A percentile compares a stretch with the other conserved stretches of the same genome.
Conservation (phyloP, 1,140 invertebrate genomes). For the Platyscapa corneri region DNA sequence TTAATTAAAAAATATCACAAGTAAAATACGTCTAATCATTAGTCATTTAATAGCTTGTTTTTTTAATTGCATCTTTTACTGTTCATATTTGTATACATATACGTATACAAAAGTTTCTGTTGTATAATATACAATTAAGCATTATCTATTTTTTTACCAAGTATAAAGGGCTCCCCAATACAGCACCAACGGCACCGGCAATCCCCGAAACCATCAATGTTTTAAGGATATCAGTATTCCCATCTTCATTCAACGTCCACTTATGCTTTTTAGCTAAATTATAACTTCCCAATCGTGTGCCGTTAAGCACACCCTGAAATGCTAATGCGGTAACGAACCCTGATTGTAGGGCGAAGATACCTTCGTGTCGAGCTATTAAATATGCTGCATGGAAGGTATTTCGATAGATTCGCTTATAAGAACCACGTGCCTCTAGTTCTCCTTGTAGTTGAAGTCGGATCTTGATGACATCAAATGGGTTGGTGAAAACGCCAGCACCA, state of each 20-base stretch:
- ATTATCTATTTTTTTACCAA: constrained; percentile 79
- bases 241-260: constrained; percentile 81
- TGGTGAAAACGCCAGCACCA: constrained; percentile 81
- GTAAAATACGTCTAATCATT: too few species aligned
- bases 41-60: too few species aligned
- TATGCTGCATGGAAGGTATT: constrained; percentile 83
- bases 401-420: constrained; percentile 77
- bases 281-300: constrained; percentile 83
- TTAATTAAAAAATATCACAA: too few species aligned
- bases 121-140: too few species aligned
- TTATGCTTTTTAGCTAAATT: constrained; percentile 83
- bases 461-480: constrained; percentile 91
- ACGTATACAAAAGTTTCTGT: too few species aligned
- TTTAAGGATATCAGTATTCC: constrained; percentile 80
- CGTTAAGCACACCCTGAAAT: constrained; percentile 84
- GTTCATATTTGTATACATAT: too few species aligned
- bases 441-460: constrained; percentile 94
- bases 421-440: constrained; percentile 83
- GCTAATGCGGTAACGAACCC: constrained; percentile 88
- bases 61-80: too few species aligned
- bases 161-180: constrained; percentile 88
- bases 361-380: constrained; percentile 80
- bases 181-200: constrained; percentile 85
- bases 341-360: constrained; percentile 87
- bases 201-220: constrained; percentile 82